phyloP scores from a whole-genome alignment of 2,797 vertebrate species.

The Zalophus californianus region DNA sequence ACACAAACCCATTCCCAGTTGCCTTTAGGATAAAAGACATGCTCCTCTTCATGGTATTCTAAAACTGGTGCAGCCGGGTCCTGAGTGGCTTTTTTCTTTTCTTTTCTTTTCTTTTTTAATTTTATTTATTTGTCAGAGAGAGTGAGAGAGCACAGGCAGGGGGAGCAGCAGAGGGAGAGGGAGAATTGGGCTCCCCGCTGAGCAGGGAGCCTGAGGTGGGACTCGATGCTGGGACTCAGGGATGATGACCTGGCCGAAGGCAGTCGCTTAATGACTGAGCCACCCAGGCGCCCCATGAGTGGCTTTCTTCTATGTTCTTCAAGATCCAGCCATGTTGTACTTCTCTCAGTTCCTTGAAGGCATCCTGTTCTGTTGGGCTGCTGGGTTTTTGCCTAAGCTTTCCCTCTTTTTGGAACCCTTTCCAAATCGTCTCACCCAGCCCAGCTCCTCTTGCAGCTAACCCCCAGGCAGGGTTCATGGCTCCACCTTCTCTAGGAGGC shows the following conservation, averaged over 20 bases:
- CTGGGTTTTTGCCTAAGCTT: not conserved
- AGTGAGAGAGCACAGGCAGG: too few relatives aligned
- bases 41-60: not conserved
- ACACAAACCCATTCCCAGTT: not conserved
- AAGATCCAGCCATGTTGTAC: not conserved
- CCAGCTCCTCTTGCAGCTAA: not conserved
- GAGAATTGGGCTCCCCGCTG: too few relatives aligned
- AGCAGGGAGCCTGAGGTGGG: too few relatives aligned
- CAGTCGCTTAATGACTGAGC: too few relatives aligned
- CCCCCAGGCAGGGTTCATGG: not conserved
- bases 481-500: not conserved
- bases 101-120: too few relatives aligned
- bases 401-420: not conserved
- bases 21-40: not conserved
- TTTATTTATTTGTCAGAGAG: too few relatives aligned
- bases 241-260: too few relatives aligned
- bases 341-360: not conserved
- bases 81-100: not conserved
- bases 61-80: not conserved
- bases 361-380: not conserved
- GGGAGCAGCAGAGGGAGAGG: too few relatives aligned
- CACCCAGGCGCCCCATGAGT: too few relatives aligned
- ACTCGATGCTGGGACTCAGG: too few relatives aligned
- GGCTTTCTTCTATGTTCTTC: not conserved
- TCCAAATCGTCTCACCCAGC: not conserved